phyloP scores from a whole-genome alignment of 2,113 vertebrate species.

The Opisthocomus hoazin region DNA sequence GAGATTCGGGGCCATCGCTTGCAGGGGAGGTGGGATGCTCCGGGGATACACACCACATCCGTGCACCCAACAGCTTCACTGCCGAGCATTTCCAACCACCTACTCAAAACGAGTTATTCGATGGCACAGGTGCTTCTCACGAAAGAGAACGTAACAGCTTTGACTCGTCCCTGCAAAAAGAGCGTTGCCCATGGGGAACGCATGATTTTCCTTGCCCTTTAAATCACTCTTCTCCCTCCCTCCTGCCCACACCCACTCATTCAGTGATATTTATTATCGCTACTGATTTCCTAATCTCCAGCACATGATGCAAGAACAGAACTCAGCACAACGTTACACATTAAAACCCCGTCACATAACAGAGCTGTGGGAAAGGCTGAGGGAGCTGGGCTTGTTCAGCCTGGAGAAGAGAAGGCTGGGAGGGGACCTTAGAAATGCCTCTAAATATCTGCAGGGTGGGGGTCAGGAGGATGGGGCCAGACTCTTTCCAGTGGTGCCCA shows the following conservation, averaged over 20 bases:
- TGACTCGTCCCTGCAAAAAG: background rate
- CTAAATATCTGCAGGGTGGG: too few species aligned
- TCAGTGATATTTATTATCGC: background rate
- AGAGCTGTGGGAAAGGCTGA: background rate
- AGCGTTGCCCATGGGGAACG: accelerated
- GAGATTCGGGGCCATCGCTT: accelerated
- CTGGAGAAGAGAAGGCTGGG: too few species aligned
- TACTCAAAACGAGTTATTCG: accelerated
- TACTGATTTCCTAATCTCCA: background rate
- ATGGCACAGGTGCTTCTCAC: background rate
- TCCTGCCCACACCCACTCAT: background rate
- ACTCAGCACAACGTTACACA: background rate
- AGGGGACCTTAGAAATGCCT: too few species aligned
- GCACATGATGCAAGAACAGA: background rate
- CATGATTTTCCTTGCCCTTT: background rate
- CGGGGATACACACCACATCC: accelerated
- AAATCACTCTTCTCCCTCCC: background rate
- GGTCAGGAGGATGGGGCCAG: too few species aligned
- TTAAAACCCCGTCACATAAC: background rate
- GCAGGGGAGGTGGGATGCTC: background rate
- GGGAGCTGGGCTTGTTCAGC: too few species aligned
- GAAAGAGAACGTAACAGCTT: background rate
- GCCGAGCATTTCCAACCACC: background rate
- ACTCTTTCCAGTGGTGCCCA: too few species aligned
- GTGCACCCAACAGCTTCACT: background rate